Base-by-base conservation (phyloP, 2,113 vertebrate species). In the Callipepla californica region DNA sequence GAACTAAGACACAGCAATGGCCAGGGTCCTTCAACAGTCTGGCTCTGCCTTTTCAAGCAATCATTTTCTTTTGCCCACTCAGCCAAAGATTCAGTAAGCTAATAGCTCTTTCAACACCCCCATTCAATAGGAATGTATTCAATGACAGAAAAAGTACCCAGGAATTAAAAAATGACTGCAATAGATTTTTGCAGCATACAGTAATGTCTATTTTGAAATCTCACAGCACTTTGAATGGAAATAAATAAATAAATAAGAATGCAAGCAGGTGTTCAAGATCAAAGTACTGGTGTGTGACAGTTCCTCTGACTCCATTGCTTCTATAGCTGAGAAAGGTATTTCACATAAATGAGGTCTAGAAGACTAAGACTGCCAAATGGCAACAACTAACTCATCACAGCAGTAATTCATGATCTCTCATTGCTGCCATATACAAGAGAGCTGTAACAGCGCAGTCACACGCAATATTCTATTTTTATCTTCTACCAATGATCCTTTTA, bases 221-320 rank as follows among this genome's bases (percentile, higher is more conserved):
- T 77, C 50, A 63, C n/a, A 85, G 47, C 38, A 42, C 19, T 87
- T 77, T 22, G 73, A 74, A 66, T 45, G 26, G 69, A 95, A 92
- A 72, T 13, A 87, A 26, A 34, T 17, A 34, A 84, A 57, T 21
- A 51, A 50, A 66, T 40, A 86, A 59, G 18, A 73, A 85, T 28
- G 2, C 11, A 85, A 90, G 32, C 16, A 85, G 20, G 11, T 55
- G 7, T 79, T 76, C 50, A 63, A 32, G 38, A 76, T 91, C 58
- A 86, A 89, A 85, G 47, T 21, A 34, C 11, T 51, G 22, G 34
- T 7, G 7, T 32, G 55, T 45, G 30, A 9, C 48, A 32, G 62
- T 32, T 62, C 48, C 83, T 86, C 45, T 87, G 8, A n/a, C 8
- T 73, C 34, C 36, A 9, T 6, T 84, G 26, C n/a, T 84, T 87